A percentile compares a stretch with the other conserved stretches of the same genome.
phyloP scores from a whole-genome alignment of 2,888 invertebrate genomes.

The Nebria brevicollis region DNA sequence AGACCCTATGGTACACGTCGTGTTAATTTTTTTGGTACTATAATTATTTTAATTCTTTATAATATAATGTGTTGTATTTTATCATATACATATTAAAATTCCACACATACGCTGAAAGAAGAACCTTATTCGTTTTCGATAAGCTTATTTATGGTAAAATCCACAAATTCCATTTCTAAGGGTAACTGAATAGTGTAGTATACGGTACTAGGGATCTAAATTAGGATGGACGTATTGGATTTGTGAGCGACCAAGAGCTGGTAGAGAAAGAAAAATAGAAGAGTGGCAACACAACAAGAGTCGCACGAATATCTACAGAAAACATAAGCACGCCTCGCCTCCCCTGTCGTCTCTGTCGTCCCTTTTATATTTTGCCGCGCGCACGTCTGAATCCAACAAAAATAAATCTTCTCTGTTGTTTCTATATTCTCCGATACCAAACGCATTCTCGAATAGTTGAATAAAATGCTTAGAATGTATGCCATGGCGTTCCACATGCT shows the following conservation, averaged over 20 bases:
- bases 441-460: not conserved
- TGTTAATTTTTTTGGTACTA: too few species aligned
- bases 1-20: too few species aligned
- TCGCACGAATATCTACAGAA: not conserved
- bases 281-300: not conserved
- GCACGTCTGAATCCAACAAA: slow-evolving; percentile 31
- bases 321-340: slow-evolving; percentile 17
- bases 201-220: slow-evolving; percentile 16
- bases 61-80: too few species aligned
- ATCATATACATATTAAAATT: too few species aligned
- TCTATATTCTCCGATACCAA: slow-evolving; percentile 11
- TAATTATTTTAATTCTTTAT: too few species aligned
- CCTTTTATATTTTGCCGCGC: slow-evolving; percentile 22
- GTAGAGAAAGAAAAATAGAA: slow-evolving; percentile 14
- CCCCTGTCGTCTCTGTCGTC: slow-evolving; percentile 9
- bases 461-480: not conserved
- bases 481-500: not conserved
- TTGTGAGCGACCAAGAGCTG: not conserved
- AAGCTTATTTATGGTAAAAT: not conserved
- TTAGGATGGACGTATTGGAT: slow-evolving; percentile 35
- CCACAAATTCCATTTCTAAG: slow-evolving; percentile 3
- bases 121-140: not conserved
- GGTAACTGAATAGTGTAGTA: slow-evolving; percentile 16
- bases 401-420: slow-evolving; percentile 37
- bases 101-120: too few species aligned